Base-by-base conservation (phyloP, 1,140 invertebrate genomes). In the Drosophila azteca region DNA sequence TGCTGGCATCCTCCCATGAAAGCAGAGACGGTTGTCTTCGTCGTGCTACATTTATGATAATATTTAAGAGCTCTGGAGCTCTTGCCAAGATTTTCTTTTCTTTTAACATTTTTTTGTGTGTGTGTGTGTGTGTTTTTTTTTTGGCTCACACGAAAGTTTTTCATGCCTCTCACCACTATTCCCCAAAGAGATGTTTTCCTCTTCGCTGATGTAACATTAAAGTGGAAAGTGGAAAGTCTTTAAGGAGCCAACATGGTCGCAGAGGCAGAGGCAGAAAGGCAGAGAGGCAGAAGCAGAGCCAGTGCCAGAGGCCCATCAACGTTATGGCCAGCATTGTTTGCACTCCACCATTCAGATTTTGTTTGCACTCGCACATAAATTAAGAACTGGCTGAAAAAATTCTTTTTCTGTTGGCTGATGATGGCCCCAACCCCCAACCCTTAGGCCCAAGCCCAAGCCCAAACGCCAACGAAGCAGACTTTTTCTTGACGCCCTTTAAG, bases 331-430 rank as follows among this genome's bases (percentile, higher is more conserved):
- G 48, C 61, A 65, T 65, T 82, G 79, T 83, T 82, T 82, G 58
- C 48, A 62, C 57, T 74, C 51, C 66, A 35, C 26, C 69, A 83
- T 78, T 74, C 79, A 79, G 45, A 72, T 70, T 82, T 24, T 79
- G 67, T 58, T 69, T 78, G 73, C 64, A 63, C 60, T 55, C 58
- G 74, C 78, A 82, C 83, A 87, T 87, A 87, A 87, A 87, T 87
- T 87, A 87, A 82, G 83, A 79, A 87, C 75, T 87, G 78, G 82
- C 77, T 85, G 83, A 76, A 81, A 85, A 74, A 72, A 78, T 68
- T 57, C 73, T 73, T 41, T 51, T 68, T 57, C 73, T 73, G 45
- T 51, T n/a, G 39, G 20, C 43, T 45, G 52, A 58, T 74, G 74
- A 75, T 69, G 81, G 77, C 64, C 69, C 60, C 31, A 39, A 13